Base-by-base conservation (phyloP, 2,113 vertebrate genomes). In the Dunckerocampus dactyliophorus region DNA sequence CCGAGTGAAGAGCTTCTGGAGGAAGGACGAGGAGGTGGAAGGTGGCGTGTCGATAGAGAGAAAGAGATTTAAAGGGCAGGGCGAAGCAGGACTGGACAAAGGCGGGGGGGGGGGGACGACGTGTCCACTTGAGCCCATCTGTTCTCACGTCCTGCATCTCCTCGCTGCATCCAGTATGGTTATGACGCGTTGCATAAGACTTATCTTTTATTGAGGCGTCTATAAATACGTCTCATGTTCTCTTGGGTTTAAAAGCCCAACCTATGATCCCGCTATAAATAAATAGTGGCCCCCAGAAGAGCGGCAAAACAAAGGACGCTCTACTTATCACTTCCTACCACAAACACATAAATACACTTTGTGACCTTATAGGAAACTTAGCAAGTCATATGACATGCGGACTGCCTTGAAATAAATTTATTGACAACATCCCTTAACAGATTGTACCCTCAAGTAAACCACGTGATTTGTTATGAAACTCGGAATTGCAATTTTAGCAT, bases 201-300 rank as follows among this genome's bases (percentile, higher is more conserved):
- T 81, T 71, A 85, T 87, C 71, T 77, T 85, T 85, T 80, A 85
- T 79, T 82, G 73, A 80, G 71, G 73, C 60, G 45, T 76, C 76
- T 72, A 81, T 80, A 80, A 84, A 87, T 80, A 83, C 20, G 62
- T 75, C 76, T 59, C 57, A 72, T 60, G 28, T 81, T 75, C 62
- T 76, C 56, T 48, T 51, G 53, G 72, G 61, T 78, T 58, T 74
- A 31, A 72, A 79, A 80, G 63, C 70, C 39, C 59, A 34, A 80
- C 42, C 65, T 69, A 64, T 56, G 59, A 73, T 61, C 51, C 39
- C 8, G 58, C 24, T 73, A 73, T 67, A 79, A 82, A 76, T 75
- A 75, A 58, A 69, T 22, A 21, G 64, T 48, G 14, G 21, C 59
- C 42, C 15, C 34, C 8, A 43, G 39, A 14, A 42, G 12, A 11